These are phyloP conservation scores for Allygus modestus DNA, from an alignment of 2,888 invertebrate species.

Conservation along the genomic window DNA sequence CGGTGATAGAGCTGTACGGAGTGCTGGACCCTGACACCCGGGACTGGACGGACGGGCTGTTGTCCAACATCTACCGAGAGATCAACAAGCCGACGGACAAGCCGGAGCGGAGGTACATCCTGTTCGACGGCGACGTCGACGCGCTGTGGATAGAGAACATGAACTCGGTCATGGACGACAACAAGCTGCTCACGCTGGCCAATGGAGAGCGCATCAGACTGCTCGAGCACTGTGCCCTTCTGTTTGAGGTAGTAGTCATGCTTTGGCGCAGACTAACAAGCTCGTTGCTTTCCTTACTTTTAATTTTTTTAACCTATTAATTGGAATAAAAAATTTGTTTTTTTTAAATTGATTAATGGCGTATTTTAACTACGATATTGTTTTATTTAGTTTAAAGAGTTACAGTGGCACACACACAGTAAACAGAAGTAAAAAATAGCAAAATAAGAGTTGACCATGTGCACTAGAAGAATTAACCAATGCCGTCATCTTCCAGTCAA, in stretches of 20 bases:
- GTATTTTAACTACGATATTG: no score
- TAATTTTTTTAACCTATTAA: no score
- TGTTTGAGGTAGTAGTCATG: slow-evolving; percentile 85
- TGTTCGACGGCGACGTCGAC: slow-evolving; percentile 97
- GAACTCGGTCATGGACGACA: slow-evolving; percentile 98
- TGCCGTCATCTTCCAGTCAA: no score
- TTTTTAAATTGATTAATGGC: no score
- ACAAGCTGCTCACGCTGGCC: slow-evolving; percentile 91
- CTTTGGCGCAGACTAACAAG: no score
- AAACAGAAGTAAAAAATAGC: no score
- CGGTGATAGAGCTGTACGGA: slow-evolving; percentile 93
- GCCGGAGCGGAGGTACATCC: slow-evolving; percentile 87
- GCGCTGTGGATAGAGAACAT: slow-evolving; percentile 98
- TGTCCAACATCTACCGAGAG: slow-evolving; percentile 94
- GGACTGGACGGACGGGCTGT: slow-evolving; percentile 95
- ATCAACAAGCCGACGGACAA: slow-evolving; percentile 88
- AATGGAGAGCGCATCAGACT: slow-evolving; percentile 93
- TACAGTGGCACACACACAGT: no score
- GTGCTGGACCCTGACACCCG: slow-evolving; percentile 90
- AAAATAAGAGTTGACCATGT: no score
- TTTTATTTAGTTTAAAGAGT: no score
- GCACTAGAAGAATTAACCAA: no score
- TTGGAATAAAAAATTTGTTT: no score
- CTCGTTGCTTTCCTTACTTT: no score
- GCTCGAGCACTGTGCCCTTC: slow-evolving; percentile 87